These are phyloP conservation scores for Hirtodrosophila duncani DNA, from an alignment of 2,888 invertebrate species.

Conservation along the genomic window DNA sequence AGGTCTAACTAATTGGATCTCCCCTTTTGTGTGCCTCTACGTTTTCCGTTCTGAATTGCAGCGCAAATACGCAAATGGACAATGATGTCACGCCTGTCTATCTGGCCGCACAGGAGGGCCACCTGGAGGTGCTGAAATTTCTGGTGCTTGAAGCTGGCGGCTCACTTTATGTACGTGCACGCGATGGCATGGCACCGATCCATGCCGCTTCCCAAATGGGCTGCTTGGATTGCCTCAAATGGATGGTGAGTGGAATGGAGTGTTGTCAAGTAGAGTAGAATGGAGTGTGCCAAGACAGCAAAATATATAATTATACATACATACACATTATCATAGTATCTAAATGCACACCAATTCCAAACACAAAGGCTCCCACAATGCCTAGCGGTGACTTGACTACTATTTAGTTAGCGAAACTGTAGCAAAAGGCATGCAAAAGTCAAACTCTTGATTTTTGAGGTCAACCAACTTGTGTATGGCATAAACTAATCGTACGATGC, in stretches of 20 bases:
- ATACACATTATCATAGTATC: too few species aligned
- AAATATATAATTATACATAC: too few species aligned
- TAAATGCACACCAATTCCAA: too few species aligned
- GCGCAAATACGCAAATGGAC: constrained; percentile 94
- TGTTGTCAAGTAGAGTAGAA: too few species aligned
- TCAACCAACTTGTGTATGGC: too few species aligned
- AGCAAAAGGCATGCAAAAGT: too few species aligned
- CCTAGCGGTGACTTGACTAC: too few species aligned
- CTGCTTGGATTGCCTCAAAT: constrained; percentile 90
- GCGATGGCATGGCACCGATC: constrained; percentile 94
- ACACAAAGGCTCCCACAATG: too few species aligned
- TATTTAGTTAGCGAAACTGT: too few species aligned
- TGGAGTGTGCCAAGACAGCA: too few species aligned
- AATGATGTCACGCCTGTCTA: constrained; percentile 94
- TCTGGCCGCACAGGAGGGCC: constrained; percentile 92
- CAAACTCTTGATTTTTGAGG: too few species aligned
- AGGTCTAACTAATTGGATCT: constrained; percentile 22
- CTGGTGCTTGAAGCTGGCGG: constrained; percentile 91
- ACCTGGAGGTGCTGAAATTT: constrained; percentile 90
- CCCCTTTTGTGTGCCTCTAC: constrained; percentile 9
- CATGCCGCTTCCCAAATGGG: constrained; percentile 95
- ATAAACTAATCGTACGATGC: too few species aligned
- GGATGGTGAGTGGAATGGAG: constrained; percentile 92
- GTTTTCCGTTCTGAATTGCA: constrained; percentile 76
- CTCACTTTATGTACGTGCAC: constrained; percentile 88